Percentiles rank a stretch among this genome's conserved stretches.
These are phyloP conservation scores for Scomber colias DNA, from an alignment of 2,113 vertebrate genomes.

Conservation along the genomic window DNA sequence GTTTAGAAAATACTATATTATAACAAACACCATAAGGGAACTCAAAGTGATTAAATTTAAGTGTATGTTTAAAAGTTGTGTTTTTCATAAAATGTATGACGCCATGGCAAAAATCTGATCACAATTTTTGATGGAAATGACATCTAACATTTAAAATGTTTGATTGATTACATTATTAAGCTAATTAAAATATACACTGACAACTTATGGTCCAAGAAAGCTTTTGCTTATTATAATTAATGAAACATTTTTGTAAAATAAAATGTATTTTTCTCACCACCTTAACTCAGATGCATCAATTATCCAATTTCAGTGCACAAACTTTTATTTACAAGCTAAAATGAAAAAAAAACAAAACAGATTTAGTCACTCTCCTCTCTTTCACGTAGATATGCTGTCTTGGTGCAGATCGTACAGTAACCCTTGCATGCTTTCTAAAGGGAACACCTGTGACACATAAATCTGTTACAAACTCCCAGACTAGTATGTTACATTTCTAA, in stretches of 20 bases:
- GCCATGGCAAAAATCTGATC: not conserved
- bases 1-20: not conserved
- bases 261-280: slow-evolving; percentile 26
- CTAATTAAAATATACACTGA: not conserved
- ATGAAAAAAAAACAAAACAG: slow-evolving; percentile 4
- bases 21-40: not conserved
- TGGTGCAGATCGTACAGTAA: slow-evolving; percentile 42
- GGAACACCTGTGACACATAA: slow-evolving; percentile 92
- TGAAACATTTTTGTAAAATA: slow-evolving; percentile 9
- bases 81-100: not conserved
- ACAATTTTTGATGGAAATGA: no score
- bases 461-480: slow-evolving; percentile 88
- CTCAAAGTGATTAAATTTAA: not conserved
- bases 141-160: no score
- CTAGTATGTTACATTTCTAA: slow-evolving; percentile 93
- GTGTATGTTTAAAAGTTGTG: not conserved
- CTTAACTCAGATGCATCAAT: slow-evolving; percentile 9
- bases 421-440: slow-evolving; percentile 77
- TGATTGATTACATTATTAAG: no score
- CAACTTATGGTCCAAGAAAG: not conserved
- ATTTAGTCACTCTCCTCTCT: slow-evolving; percentile 14
- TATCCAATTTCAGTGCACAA: not conserved
- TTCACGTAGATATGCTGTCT: slow-evolving; percentile 30
- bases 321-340: slow-evolving; percentile 1
- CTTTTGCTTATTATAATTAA: slow-evolving; percentile 2